Base-by-base conservation (phyloP, 2,797 vertebrate species). In the Coregonus ussuriensis region DNA sequence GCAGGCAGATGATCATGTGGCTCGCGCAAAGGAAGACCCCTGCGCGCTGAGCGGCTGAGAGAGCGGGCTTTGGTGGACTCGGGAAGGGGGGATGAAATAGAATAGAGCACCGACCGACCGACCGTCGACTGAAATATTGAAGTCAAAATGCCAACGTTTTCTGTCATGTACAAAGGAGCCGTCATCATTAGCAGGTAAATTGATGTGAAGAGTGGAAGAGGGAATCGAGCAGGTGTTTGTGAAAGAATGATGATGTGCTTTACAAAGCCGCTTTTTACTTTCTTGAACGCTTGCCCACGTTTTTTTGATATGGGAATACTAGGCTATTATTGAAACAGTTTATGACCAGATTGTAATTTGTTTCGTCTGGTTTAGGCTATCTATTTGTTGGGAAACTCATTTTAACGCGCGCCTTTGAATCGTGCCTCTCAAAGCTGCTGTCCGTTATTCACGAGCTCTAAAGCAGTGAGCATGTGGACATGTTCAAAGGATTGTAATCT, bases 151-250 rank as follows among this genome's bases (percentile, higher is more conserved):
- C 95, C 96, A 15, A 94, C 93, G 0, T 94, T 97, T 72, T 96
- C 96, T 2, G 91, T 97, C 78, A 95, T 97, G 91, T 96, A 94
- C 83, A 97, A 96, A 89, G 96, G 96, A 93, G 96, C 93, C 15
- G 91, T 97, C 88, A 94, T 97, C 89, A 96, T 97, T 76, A 96
- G 96, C 96, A 97, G 96, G 96, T 97, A 95, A 91, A 31, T 16
- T 3, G 25, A 11, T 16, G 29, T 67, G 65, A 3, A 5, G 25
- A 53, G 7, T 1, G 15, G 29, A 54, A 31, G 21, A 65, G 14
- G 11, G 74, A 52, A n/a, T 9, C 9, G 62, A 66, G 29, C 74
- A 52, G 62, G 59, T 68, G 74, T 52, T 66, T 13, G 15, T 16
- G 31, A 63, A 29, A 63, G 7, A 11, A 62, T 25, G 59, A 3